These are phyloP conservation scores for Pseudoips prasinana DNA, from an alignment of 2,888 invertebrate species.

Conservation along the genomic window DNA sequence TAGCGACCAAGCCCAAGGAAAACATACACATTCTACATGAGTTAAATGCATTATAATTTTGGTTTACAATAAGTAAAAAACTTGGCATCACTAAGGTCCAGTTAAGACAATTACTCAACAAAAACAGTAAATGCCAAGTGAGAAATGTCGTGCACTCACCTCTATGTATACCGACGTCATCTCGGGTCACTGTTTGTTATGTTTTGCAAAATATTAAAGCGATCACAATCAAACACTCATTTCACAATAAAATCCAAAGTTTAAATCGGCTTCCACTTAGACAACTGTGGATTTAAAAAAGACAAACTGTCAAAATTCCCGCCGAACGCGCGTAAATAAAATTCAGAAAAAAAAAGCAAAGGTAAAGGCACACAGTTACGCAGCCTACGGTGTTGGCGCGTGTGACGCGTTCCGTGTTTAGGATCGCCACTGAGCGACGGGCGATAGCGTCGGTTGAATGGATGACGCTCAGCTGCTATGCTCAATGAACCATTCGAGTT, in stretches of 20 bases:
- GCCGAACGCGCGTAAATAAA: slow-evolving; percentile 53
- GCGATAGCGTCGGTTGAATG: slow-evolving; percentile 59
- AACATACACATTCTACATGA: no score
- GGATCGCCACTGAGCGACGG: slow-evolving; percentile 69
- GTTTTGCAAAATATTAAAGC: slow-evolving; percentile 47
- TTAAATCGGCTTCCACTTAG: slow-evolving; percentile 16
- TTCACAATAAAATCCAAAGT: slow-evolving; percentile 41
- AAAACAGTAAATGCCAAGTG: slow-evolving; percentile 67
- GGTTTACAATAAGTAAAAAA: slow-evolving; percentile 13
- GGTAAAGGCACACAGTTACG: slow-evolving; percentile 50
- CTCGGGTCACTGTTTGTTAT: slow-evolving; percentile 47
- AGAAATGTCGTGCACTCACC: slow-evolving; percentile 76
- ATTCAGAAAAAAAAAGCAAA: slow-evolving; percentile 45
- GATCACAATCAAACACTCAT: slow-evolving; percentile 67
- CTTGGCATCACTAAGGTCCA: slow-evolving; percentile 33
- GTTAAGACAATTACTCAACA: slow-evolving; percentile 57
- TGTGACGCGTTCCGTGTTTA: slow-evolving; percentile 76
- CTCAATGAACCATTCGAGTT: slow-evolving; percentile 78
- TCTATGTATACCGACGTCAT: slow-evolving; percentile 75
- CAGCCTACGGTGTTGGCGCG: slow-evolving; percentile 62
- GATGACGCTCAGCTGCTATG: slow-evolving; percentile 68
- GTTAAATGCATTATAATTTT: slow-evolving; percentile 10
- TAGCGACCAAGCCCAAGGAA: no score
- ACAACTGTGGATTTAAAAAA: slow-evolving; percentile 11
- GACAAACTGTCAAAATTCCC: slow-evolving; percentile 60